These are phyloP conservation scores for Polyploca ridens DNA, from an alignment of 2,888 invertebrate species.

Conservation along the genomic window DNA sequence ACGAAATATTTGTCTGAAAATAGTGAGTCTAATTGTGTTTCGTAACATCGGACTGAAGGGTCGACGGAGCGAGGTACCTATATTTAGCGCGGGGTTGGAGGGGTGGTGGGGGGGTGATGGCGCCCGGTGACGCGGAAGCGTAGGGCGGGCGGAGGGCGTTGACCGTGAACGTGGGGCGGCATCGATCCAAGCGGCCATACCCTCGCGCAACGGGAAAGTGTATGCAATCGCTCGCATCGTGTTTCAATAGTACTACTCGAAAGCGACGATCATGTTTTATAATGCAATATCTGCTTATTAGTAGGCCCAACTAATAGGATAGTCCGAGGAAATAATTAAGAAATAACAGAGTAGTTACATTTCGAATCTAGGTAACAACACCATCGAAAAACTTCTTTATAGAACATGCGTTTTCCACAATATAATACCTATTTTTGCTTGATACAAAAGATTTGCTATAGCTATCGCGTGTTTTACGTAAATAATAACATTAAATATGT, in stretches of 20 bases:
- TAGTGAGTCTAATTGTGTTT: conserved; percentile 80
- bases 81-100: conserved; percentile 64
- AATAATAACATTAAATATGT: too few species aligned
- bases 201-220: conserved; percentile 82
- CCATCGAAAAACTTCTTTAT: too few species aligned
- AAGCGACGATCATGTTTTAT: neutral
- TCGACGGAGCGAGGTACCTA: conserved; percentile 61
- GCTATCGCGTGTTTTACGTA: too few species aligned
- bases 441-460: too few species aligned
- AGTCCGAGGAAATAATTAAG: too few species aligned
- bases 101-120: conserved; percentile 34
- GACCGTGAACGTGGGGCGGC: conserved; percentile 84
- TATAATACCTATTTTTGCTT: too few species aligned
- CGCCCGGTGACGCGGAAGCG: conserved; percentile 77
- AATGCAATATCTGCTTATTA: neutral
- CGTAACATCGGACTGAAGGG: conserved; percentile 75
- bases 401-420: too few species aligned
- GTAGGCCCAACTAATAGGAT: too few species aligned
- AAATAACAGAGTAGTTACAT: too few species aligned
- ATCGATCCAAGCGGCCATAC: conserved; percentile 80
- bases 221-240: conserved; percentile 41
- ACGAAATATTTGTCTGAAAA: conserved; percentile 68
- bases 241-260: conserved; percentile 19
- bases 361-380: too few species aligned
- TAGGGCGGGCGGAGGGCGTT: conserved; percentile 84